Base-by-base conservation (phyloP, 2,797 vertebrate species). In the Danio kyathit region DNA sequence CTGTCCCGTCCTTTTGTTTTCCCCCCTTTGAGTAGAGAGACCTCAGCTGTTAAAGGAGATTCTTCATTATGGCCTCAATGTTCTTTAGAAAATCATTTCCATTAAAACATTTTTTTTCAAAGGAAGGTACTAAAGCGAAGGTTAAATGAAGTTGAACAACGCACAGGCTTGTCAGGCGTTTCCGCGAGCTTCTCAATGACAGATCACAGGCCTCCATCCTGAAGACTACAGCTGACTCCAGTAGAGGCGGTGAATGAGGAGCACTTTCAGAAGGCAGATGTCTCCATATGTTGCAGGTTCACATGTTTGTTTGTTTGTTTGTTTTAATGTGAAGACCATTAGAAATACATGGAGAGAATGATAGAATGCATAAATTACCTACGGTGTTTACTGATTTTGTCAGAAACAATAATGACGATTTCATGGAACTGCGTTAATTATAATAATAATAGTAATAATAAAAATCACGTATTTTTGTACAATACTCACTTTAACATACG, bases 1-100 rank as follows among this genome's bases (percentile, higher is more conserved):
- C 89, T 88, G 92, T 88, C 91, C 91, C 88, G 88, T 92, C 67
- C 90, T 89, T 93, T 93, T 94, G 92, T 93, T 91, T 91, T 88
- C 74, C 81, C 86, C 82, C 91, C 89, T 93, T 92, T 92, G 90
- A 92, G 88, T 88, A 90, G 89, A 89, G 90, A 93, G 94, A 94
- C 92, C 93, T 95, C 94, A 95, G 94, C 93, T 95, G 94, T 90
- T 94, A 89, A 91, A 94, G 92, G 91, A 93, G 91, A 92, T 92
- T 92, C 92, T 92, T 92, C 90, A 94, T 95, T 94, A 95, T 94
- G 91, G 92, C 90, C 90, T 93, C 92, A 94, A 90, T 94, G 93
- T 94, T 94, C 93, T 94, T 94, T 94, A 93, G 90, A 93, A 94
- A 94, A 94, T 94, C 88, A 93, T 94, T 94, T 95, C 93, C 93